Base-by-base conservation (phyloP, 2,113 vertebrate species). In the Carollia perspicillata region DNA sequence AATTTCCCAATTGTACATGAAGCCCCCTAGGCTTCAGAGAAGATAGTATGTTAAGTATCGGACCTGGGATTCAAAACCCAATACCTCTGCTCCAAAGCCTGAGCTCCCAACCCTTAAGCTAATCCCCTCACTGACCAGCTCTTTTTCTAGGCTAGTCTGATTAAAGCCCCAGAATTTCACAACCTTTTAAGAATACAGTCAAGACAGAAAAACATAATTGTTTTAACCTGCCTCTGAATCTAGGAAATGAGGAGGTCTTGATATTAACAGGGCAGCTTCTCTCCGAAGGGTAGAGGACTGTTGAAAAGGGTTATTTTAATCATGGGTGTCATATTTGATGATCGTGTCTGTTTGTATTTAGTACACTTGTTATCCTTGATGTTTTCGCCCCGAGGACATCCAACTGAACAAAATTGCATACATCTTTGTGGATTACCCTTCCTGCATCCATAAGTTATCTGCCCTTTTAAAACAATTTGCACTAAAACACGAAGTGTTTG, bases 331-430 rank as follows among this genome's bases (percentile, higher is more conserved):
- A 97, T 96, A 96, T 97, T 98, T 98, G 97, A 96, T 98, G 97
- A 97, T 96, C 96, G 90, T 97, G 90, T 97, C 97, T 98, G 96
- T 98, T 98, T 98, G 95, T 98, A 97, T 98, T 98, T 98, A 98
- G 97, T 0, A 0, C 85, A 95, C 91, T 98, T 98, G 96, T 97
- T 98, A 98, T 97, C 92, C 89, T 97, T 96, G 93, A 97, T 94
- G 78, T 4, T 96, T 96, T 96, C n/a, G 96, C 97, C 98, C 95
- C 8, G 97, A 98, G 97, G 96, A 94, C 86, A 93, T 98, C 83
- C 71, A 95, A 51, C 93, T 69, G 96, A 98, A 98, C 93, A 97
- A 96, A 98, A 96, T 23, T 35, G 93, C 88, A 93, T 35, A 84
- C 84, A 93, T 93, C 97, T 97, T 83, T 94, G 91, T 93, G 96